phyloP scores from a whole-genome alignment of 2,888 invertebrate species.

The Folsomia candida region DNA sequence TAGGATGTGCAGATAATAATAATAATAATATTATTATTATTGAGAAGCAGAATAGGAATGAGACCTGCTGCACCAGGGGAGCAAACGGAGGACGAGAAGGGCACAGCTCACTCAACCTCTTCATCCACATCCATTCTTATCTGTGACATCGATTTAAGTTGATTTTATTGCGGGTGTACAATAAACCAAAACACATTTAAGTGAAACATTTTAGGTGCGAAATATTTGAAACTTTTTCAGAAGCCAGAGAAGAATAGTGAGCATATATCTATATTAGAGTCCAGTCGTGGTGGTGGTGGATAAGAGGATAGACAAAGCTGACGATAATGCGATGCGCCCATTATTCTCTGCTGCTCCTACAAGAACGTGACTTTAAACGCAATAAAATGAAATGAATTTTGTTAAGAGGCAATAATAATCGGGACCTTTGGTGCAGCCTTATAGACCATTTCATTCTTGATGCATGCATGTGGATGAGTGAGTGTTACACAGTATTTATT shows the following conservation, averaged over 20 bases:
- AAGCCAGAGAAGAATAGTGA: neutral
- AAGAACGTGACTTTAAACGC: neutral
- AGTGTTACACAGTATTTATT: too few relatives aligned
- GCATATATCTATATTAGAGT: too few relatives aligned
- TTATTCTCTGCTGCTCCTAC: neutral
- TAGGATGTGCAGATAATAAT: too few relatives aligned
- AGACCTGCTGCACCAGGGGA: too few relatives aligned
- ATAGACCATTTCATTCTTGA: too few relatives aligned
- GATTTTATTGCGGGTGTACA: neutral
- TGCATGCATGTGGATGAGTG: neutral
- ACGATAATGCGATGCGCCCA: too few relatives aligned
- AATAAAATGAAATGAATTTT: neutral
- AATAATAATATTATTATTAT: too few relatives aligned
- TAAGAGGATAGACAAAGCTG: too few relatives aligned
- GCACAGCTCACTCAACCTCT: too few relatives aligned
- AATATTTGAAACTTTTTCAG: slow-evolving; percentile 28
- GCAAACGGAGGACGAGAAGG: too few relatives aligned
- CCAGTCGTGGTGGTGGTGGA: too few relatives aligned
- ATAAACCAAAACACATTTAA: neutral
- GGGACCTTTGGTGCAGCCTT: neutral
- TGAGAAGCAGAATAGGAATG: too few relatives aligned
- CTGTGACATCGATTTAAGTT: neutral
- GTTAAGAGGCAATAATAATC: neutral
- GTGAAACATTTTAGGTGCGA: slow-evolving; percentile 31
- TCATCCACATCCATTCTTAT: neutral